Evolutionary conservation across 2,797 vertebrate genomes (phyloP).

Genomic region (Hydrophis major): DNA sequence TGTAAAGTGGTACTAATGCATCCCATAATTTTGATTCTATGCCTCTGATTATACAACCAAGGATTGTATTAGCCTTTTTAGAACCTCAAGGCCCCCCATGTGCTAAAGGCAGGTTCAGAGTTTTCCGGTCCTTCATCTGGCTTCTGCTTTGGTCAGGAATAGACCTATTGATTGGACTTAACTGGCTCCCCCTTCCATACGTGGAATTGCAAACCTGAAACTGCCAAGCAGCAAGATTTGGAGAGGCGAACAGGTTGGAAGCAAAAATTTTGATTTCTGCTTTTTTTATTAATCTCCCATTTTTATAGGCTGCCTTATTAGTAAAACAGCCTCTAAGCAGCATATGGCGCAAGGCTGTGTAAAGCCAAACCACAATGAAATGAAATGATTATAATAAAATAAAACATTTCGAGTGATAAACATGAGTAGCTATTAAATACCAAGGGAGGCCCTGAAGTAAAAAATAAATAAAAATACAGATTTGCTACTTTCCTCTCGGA

Average conservation of each 20-base stretch:
- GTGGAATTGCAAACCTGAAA: not conserved
- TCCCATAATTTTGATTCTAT: not conserved
- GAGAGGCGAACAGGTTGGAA: not conserved
- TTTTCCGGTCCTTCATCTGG: not conserved
- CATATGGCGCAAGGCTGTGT: not conserved
- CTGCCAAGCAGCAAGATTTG: not conserved
- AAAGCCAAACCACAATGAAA: not conserved
- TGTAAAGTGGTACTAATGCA: not conserved
- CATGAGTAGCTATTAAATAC: not conserved
- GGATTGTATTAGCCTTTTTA: not conserved
- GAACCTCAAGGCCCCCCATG: not conserved
- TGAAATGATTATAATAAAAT: not conserved
- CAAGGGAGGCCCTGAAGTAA: not conserved
- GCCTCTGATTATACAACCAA: not conserved
- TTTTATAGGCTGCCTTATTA: not conserved
- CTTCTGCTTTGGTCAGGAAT: not conserved
- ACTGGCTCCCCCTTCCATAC: not conserved
- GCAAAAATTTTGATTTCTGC: not conserved
- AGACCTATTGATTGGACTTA: not conserved
- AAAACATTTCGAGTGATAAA: not conserved
- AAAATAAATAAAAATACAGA: not conserved
- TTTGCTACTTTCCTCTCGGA: not conserved
- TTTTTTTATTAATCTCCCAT: not conserved
- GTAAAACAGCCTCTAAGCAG: not conserved
- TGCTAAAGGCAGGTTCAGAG: not conserved